Conservation (phyloP, 2,113 vertebrate genomes). For the Serinus canaria region DNA sequence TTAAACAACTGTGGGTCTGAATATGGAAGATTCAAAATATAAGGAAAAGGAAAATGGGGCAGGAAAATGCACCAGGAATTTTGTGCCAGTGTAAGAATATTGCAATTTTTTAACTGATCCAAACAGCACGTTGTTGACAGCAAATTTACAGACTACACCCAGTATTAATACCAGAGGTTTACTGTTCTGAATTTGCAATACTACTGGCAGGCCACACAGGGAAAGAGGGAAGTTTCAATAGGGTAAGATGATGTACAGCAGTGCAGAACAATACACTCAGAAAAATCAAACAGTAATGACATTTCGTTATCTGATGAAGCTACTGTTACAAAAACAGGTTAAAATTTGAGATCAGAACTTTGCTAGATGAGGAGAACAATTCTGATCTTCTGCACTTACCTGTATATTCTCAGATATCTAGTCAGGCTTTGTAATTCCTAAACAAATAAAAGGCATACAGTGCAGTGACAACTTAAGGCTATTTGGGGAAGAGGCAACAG, state of each 20-base stretch:
- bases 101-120: background rate
- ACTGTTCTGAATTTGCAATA: background rate
- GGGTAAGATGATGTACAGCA: conserved; percentile 11
- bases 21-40: conserved; percentile 10
- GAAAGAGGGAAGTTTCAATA: conserved; percentile 5
- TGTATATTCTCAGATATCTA: conserved; percentile 51
- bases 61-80: conserved; percentile 45
- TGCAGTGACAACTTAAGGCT: background rate
- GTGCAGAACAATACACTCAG: conserved; percentile 6
- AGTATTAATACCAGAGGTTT: background rate
- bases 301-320: background rate
- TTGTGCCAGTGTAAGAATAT: background rate
- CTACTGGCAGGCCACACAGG: conserved; percentile 23
- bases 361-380: conserved; percentile 15
- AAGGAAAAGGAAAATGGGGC: conserved; percentile 5
- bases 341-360: conserved; percentile 60
- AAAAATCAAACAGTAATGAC: conserved; percentile 13
- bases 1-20: background rate
- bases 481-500: background rate
- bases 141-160: background rate
- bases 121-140: background rate
- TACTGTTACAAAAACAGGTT: conserved; percentile 12
- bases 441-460: conserved; percentile 30
- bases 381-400: conserved; percentile 69
- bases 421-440: conserved; percentile 38